These are phyloP conservation scores for Phalacrocorax aristotelis DNA, from an alignment of 2,113 vertebrate genomes.

Conservation along the genomic window DNA sequence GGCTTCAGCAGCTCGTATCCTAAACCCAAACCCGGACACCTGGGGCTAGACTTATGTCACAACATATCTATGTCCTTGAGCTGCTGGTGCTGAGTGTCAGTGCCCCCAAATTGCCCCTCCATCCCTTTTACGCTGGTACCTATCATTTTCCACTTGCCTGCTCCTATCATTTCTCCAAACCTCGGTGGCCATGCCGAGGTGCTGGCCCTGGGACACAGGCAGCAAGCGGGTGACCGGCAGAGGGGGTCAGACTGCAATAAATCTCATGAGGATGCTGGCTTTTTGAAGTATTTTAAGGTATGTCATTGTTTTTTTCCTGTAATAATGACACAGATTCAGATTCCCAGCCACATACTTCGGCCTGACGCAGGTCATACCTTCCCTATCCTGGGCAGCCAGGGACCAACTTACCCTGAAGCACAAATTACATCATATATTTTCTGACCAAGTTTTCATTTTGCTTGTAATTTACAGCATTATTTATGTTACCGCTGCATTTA, in stretches of 20 bases:
- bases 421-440: not conserved
- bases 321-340: not conserved
- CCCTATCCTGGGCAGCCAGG: not conserved
- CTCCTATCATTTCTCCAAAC: not conserved
- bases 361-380: not conserved
- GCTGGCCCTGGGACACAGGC: not conserved
- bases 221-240: not conserved
- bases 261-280: not conserved
- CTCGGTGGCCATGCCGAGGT: fast-evolving
- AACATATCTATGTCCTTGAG: not conserved
- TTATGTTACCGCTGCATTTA: not conserved
- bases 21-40: not conserved
- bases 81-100: fast-evolving
- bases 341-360: not conserved
- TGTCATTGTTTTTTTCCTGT: not conserved
- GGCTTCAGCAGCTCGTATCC: not conserved
- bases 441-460: not conserved
- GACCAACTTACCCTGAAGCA: not conserved
- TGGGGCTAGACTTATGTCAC: not conserved
- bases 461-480: not conserved
- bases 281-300: not conserved
- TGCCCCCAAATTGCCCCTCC: not conserved
- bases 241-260: slow-evolving; percentile 14
- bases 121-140: not conserved
- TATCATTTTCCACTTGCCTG: not conserved